Evolutionary conservation across 2,888 invertebrate species (phyloP).

Genomic region (Drosophila crucigera): DNA sequence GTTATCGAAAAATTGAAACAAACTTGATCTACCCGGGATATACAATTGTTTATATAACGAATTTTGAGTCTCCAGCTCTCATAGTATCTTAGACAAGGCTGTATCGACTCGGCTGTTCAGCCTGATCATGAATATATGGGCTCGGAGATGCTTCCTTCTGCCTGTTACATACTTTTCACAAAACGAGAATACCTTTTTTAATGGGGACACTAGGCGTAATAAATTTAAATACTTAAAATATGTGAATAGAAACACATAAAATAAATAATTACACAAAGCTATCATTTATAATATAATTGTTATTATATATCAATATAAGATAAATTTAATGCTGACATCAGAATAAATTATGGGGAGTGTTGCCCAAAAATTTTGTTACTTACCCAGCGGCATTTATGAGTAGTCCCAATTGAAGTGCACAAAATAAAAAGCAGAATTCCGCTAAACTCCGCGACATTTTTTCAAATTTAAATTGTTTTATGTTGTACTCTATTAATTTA

Average conservation of each 20-base stretch:
- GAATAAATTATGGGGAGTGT: constrained; percentile 1
- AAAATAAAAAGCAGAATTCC: constrained; percentile 36
- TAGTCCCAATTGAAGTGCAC: constrained; percentile 68
- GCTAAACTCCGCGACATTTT: constrained; percentile 66
- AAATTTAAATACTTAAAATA: no score
- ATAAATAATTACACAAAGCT: no score
- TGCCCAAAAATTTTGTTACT: constrained; percentile 44
- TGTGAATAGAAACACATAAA: no score
- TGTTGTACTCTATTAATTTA: no score
- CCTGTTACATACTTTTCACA: background rate
- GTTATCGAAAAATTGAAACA: no score
- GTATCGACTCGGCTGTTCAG: background rate
- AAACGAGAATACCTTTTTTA: background rate
- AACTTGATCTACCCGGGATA: no score
- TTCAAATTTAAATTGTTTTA: background rate
- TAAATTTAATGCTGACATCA: background rate
- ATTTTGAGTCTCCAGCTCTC: no score
- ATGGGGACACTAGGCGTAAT: background rate
- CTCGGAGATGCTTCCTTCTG: background rate
- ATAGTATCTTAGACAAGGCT: no score
- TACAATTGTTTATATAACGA: no score
- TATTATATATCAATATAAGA: background rate
- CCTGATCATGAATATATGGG: background rate
- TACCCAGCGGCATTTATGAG: constrained; percentile 74
- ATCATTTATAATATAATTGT: no score